Evolutionary conservation across 1,140 invertebrate species (phyloP), one percentile per base, ranked within the genome.

Genomic region (Macrocentrus cingulum): DNA sequence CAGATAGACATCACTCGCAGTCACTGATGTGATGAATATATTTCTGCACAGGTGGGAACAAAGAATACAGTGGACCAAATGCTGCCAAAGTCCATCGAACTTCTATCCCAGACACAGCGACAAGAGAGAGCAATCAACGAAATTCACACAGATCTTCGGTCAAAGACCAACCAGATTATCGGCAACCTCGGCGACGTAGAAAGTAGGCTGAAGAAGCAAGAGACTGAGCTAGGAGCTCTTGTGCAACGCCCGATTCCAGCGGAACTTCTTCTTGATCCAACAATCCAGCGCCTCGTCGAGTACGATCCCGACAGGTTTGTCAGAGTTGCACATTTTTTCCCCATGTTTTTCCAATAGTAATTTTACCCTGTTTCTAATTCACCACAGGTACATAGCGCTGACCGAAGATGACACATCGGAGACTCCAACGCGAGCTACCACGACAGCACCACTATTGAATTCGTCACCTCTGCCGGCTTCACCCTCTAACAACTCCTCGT

Each of bases 91-190:
- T 92, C 91, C 0, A 91, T 93, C 65, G 89, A 91, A 61, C 79
- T 94, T 1, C 75, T 94, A 0, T 91, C 88, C 1, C 91, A 94
- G 74, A 93, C 90, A 0, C 90, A 92, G 66, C 77, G 91, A 15
- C 91, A 94, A 68, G 91, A 94, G 69, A 81, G 91, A 11, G 91
- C 91, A 7, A 93, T 94, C 62, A 90, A 84, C 36, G 90, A 92
- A 75, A 92, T 94, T 51, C 91, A 93, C 70, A 88, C 87, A 20
- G 92, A 94, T 74, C 76, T 94, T 5, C 83, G 88, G 56, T 75
- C 85, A 0, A 92, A 92, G 74, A 89, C 91, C 0, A 92, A 93
- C 70, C 86, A 91, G 60, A 94, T 94, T 45, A 93, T 94, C 16
- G 88, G 90, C 56, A 94, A 94, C 70, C 79, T 94, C 53, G 89